These are phyloP conservation scores for Spermophilus dauricus DNA, from an alignment of 2,113 vertebrate species.

Conservation along the genomic window DNA sequence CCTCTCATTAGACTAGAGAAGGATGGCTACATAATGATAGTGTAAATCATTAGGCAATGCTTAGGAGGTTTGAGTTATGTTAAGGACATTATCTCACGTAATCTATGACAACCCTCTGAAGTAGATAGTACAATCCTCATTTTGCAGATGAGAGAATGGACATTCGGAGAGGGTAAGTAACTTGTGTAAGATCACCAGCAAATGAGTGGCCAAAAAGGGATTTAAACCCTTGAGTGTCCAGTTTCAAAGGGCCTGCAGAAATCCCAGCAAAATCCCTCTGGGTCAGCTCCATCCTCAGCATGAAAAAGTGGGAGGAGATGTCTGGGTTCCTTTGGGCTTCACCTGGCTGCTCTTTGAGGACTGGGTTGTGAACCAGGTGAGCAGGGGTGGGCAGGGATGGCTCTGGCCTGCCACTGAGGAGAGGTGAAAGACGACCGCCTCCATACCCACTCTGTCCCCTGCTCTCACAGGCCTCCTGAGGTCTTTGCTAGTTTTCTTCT, in stretches of 20 bases:
- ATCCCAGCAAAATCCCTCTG: neutral
- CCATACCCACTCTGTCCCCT: neutral
- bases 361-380: too few relatives aligned
- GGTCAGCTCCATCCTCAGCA: neutral
- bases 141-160: constrained; percentile 9
- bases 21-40: neutral
- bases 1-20: neutral
- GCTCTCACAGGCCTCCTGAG: neutral
- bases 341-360: neutral
- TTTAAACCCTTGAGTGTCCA: neutral
- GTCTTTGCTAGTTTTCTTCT: neutral
- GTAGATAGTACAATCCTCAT: neutral
- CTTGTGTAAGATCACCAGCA: neutral
- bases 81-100: neutral
- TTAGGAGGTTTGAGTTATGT: neutral
- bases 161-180: neutral
- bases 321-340: neutral
- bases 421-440: neutral
- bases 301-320: neutral
- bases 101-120: neutral
- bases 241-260: neutral
- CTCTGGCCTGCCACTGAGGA: too few relatives aligned
- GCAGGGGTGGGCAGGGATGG: neutral
- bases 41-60: neutral
- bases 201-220: neutral